Percentiles rank a stretch among this genome's conserved stretches.
These are phyloP conservation scores for Myiagra hebetior DNA, from an alignment of 2,113 vertebrate genomes.

Conservation along the genomic window DNA sequence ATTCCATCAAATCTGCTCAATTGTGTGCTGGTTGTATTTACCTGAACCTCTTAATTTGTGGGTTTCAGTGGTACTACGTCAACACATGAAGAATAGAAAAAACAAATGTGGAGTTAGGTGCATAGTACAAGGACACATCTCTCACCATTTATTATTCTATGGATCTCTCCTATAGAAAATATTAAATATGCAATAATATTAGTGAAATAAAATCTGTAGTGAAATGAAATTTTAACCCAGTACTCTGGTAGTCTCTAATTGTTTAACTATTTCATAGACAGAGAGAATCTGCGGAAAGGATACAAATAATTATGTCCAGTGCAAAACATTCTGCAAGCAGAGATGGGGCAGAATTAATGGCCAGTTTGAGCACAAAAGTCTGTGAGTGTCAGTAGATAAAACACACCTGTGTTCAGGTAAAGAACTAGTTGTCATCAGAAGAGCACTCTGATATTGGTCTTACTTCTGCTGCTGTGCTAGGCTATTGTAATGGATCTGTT, in stretches of 20 bases:
- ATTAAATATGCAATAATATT: not conserved
- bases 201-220: not conserved
- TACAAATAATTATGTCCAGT: fast-evolving
- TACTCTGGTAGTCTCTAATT: not conserved
- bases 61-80: not conserved
- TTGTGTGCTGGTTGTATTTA: not conserved
- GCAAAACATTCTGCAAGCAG: not conserved
- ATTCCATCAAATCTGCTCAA: not conserved
- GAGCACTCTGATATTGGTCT: not conserved
- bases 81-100: not conserved
- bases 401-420: not conserved
- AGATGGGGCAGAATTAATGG: not conserved
- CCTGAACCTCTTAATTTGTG: not conserved
- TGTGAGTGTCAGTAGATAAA: not conserved
- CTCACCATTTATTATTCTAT: not conserved
- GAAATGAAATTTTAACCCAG: not conserved
- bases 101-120: not conserved
- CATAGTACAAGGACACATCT: not conserved
- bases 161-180: not conserved
- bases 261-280: not conserved
- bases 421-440: not conserved
- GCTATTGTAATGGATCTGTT: not conserved
- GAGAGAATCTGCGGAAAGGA: not conserved
- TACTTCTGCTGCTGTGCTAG: not conserved
- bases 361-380: not conserved